Conservation (phyloP, 2,797 vertebrate species). For the Tokudaia tokunoshimensis region DNA sequence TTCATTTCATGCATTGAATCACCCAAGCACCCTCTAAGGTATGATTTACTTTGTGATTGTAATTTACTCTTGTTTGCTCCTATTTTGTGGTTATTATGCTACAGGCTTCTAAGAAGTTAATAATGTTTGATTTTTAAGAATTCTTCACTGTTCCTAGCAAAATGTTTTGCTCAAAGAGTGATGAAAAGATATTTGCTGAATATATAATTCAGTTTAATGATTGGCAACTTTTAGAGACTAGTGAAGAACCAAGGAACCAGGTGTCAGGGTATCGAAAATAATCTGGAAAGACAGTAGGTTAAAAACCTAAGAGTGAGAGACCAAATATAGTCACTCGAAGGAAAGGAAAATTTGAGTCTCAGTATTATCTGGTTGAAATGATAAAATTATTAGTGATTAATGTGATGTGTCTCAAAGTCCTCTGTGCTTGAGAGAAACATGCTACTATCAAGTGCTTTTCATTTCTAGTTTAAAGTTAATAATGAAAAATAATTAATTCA, state of each 20-base stretch:
- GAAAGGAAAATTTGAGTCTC: background rate
- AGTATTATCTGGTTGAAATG: conserved; percentile 5
- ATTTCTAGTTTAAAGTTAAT: background rate
- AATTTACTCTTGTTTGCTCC: background rate
- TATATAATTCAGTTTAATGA: conserved; percentile 32
- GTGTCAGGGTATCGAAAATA: background rate
- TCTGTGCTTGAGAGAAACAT: background rate
- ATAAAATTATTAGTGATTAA: conserved; percentile 23
- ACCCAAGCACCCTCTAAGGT: background rate
- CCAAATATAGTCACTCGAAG: background rate
- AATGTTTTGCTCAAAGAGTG: background rate
- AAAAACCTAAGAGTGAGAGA: background rate
- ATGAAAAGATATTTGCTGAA: conserved; percentile 15
- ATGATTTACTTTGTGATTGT: background rate
- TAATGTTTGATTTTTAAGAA: background rate
- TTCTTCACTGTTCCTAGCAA: background rate
- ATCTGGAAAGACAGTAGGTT: background rate
- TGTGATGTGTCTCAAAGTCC: background rate
- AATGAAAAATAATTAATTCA: background rate
- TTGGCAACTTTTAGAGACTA: background rate
- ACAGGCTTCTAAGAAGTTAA: background rate
- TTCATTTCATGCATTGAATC: background rate
- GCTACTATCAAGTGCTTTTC: background rate
- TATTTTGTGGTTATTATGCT: background rate
- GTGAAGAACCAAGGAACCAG: background rate